These are phyloP conservation scores for Drosophila limbata DNA, from an alignment of 2,888 invertebrate genomes.

Conservation along the genomic window DNA sequence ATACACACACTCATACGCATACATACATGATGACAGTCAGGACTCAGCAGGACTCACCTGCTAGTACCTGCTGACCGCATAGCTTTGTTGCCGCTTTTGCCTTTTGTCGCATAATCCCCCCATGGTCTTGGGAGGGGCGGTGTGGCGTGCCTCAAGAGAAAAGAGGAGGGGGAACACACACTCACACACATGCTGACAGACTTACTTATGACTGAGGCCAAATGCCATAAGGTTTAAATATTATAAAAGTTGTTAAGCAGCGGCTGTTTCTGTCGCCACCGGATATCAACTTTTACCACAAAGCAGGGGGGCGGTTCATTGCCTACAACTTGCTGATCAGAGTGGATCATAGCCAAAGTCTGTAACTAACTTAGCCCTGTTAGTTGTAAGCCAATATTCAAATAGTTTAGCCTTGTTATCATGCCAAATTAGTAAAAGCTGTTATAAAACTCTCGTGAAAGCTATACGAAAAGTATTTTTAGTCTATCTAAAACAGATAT, in stretches of 20 bases:
- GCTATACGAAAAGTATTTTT: not conserved
- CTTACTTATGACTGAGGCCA: conserved; percentile 66
- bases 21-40: conserved; percentile 8
- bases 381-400: conserved; percentile 7
- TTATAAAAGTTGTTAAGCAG: conserved; percentile 70
- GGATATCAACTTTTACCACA: conserved; percentile 41
- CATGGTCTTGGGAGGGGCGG: conserved; percentile 4
- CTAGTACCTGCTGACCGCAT: conserved; percentile 72
- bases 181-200: conserved; percentile 73
- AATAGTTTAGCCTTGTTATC: not conserved
- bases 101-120: conserved; percentile 73
- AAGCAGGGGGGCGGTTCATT: conserved; percentile 9
- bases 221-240: conserved; percentile 78
- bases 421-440: conserved; percentile 1
- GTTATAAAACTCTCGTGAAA: not conserved
- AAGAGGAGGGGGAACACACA: not conserved
- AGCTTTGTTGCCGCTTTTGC: conserved; percentile 52
- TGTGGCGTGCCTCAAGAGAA: not conserved
- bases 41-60: conserved; percentile 49
- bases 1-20: conserved; percentile 6
- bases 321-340: conserved; percentile 25
- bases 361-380: no score
- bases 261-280: conserved; percentile 28
- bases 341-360: conserved; percentile 13
- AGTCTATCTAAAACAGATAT: not conserved